Conservation (phyloP, 2,113 vertebrate species). For the Camarhynchus parvulus region DNA sequence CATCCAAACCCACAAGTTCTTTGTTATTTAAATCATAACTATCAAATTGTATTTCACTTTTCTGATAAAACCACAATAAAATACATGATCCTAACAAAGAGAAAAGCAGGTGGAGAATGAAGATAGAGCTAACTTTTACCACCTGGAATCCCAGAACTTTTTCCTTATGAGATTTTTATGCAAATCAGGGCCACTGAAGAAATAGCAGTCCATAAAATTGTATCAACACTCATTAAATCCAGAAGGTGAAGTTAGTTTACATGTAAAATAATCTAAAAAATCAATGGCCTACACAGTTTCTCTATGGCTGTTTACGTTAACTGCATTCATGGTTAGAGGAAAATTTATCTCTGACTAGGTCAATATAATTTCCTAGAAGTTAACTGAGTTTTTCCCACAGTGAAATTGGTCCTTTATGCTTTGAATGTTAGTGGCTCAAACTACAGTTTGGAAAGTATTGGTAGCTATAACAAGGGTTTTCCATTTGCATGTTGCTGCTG, state of each 20-base stretch:
- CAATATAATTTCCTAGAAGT: background rate
- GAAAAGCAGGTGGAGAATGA: slow-evolving; percentile 27
- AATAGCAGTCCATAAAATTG: slow-evolving; percentile 39
- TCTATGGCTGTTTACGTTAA: background rate
- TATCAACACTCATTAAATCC: slow-evolving; percentile 53
- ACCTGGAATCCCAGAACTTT: slow-evolving; percentile 4
- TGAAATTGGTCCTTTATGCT: background rate
- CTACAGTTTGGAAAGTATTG: background rate
- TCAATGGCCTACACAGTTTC: background rate
- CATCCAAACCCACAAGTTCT: background rate
- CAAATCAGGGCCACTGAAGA: slow-evolving; percentile 37
- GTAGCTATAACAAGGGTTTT: slow-evolving; percentile 32
- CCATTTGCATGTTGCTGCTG: background rate
- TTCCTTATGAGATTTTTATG: slow-evolving; percentile 26
- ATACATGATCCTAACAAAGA: background rate
- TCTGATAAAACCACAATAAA: slow-evolving; percentile 10
- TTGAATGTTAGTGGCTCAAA: background rate
- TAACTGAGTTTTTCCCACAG: background rate
- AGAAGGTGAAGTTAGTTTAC: slow-evolving; percentile 31
- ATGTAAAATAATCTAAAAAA: slow-evolving; percentile 35
- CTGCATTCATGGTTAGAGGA: background rate
- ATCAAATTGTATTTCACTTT: background rate
- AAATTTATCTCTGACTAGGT: background rate
- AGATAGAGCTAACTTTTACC: background rate
- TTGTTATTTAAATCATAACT: background rate